Evolutionary conservation across 2,888 invertebrate species (phyloP).

Genomic region (Trachelus troglodyta): DNA sequence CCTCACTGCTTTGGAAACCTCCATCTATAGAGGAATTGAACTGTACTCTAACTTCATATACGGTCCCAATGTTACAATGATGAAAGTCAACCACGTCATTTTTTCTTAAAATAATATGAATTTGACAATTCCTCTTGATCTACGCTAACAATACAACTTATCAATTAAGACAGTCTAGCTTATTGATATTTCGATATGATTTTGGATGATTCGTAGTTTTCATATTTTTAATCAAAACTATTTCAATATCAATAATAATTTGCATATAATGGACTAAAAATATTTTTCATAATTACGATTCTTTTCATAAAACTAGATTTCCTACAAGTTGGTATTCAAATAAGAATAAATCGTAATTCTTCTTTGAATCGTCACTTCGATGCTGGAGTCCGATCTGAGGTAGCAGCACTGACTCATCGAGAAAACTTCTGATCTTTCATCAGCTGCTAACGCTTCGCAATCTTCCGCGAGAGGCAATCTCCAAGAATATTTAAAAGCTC

Average conservation of each 20-base stretch:
- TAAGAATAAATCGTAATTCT: background rate
- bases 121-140: no score
- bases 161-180: background rate
- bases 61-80: no score
- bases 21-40: no score
- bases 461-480: background rate
- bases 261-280: background rate
- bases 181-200: background rate
- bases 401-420: background rate
- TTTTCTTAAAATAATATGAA: no score
- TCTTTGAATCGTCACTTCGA: background rate
- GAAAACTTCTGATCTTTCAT: background rate
- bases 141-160: no score
- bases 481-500: slow-evolving; percentile 11
- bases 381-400: background rate
- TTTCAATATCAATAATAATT: background rate
- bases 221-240: background rate
- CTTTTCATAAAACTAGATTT: background rate
- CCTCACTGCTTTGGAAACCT: background rate
- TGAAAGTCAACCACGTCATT: no score
- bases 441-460: background rate
- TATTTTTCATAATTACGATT: background rate
- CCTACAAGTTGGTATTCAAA: background rate
- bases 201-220: background rate
- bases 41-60: no score